Evolutionary conservation across 2,888 invertebrate species (phyloP).

Genomic region (Temnothorax ravouxi): DNA sequence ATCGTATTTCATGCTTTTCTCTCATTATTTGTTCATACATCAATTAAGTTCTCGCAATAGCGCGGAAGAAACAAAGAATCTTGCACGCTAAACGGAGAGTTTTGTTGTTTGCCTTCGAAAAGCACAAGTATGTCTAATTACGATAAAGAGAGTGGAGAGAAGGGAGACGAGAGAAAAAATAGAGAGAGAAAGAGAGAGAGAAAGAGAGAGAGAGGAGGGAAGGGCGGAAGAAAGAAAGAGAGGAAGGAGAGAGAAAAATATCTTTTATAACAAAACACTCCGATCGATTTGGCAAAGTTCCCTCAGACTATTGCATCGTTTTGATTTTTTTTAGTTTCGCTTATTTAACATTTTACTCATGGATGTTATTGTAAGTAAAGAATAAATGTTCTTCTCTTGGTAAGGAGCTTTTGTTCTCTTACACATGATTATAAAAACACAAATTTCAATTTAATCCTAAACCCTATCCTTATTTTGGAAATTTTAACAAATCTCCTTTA

Average conservation of each 20-base stretch:
- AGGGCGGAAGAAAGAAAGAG: not conserved
- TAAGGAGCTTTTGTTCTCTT: not conserved
- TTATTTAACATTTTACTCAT: not conserved
- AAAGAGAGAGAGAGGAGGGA: not conserved
- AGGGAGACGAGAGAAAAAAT: not conserved
- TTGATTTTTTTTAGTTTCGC: not conserved
- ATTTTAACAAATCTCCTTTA: not conserved
- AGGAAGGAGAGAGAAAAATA: too few relatives aligned
- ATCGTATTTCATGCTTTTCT: not conserved
- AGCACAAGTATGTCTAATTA: not conserved
- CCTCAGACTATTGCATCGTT: not conserved
- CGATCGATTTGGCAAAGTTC: not conserved
- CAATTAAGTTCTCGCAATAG: not conserved
- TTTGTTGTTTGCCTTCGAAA: not conserved
- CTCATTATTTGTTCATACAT: not conserved
- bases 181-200: not conserved
- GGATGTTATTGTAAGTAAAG: not conserved
- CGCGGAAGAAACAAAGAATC: not conserved
- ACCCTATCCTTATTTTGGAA: not conserved
- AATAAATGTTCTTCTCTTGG: not conserved
- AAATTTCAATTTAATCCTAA: not conserved
- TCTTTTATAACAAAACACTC: not conserved
- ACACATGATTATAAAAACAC: not conserved
- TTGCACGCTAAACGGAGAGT: not conserved
- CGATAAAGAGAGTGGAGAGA: not conserved